Base-by-base conservation (phyloP, 2,797 vertebrate genomes). In the Pogonophryne albipinna region DNA sequence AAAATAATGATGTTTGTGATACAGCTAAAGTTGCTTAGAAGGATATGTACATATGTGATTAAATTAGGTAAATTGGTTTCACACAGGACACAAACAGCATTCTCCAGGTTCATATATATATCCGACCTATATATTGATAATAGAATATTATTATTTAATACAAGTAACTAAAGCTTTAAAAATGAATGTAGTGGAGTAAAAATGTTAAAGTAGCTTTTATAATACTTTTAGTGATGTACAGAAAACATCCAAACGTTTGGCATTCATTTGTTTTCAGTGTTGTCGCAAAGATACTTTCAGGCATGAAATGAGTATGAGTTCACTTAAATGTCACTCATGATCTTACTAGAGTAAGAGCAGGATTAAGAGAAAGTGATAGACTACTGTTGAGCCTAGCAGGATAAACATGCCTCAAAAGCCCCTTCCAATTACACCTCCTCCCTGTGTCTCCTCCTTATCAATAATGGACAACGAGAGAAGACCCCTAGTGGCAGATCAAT, bases 401-500 rank as follows among this genome's bases (percentile, higher is more conserved):
- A 52, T 47, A 44, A 10, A 79, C 20, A 34, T n/a, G 23, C 63
- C 57, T 47, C 51, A 46, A 27, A 49, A 57, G 11, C 23, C 46
- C 46, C 17, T 31, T 34, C 16, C 57, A 11, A 16, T 49, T 27
- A 45, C 51, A 50, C 53, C 57, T 51, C 53, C 57, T 51, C 23
- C 20, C 31, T 27, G 61, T 59, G 62, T 67, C 20, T 55, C 60
- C 0, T 42, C 70, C 77, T 87, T 62, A 90, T 91, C 84, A 89
- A 89, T 88, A 82, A 88, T 88, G 70, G 74, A 90, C 59, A 86
- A 77, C 84, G 68, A 72, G 57, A 70, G 45, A 78, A 80, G 76
- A 45, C 75, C 84, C 79, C 83, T n/a, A 63, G 71, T 77, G 84
- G 71, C 70, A 72, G 60, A 82, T 84, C 63, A 58, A 76, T 70